A percentile compares a stretch with the other conserved stretches of the same genome.
Conservation (phyloP, 2,797 vertebrate species). For the Rhinophrynus dorsalis region DNA sequence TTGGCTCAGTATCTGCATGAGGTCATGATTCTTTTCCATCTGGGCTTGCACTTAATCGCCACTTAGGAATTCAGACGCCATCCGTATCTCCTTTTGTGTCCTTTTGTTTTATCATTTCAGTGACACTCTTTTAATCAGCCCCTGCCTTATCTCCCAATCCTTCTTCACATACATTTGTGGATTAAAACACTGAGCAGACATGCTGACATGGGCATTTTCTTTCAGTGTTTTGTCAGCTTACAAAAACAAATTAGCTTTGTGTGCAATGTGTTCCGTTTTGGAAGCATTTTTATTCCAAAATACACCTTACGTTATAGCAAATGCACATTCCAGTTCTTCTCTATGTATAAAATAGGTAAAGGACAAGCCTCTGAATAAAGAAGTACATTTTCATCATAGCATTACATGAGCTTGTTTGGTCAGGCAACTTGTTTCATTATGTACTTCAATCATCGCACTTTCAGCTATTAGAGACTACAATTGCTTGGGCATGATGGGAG, state of each 20-base stretch:
- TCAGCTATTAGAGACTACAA: too few species aligned
- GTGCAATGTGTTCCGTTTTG: background rate
- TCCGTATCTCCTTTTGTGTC: background rate
- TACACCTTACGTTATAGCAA: background rate
- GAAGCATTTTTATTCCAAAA: background rate
- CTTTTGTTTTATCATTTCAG: conserved; percentile 38
- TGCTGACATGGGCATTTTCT: conserved; percentile 20
- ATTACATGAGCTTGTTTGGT: too few species aligned
- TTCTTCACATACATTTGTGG: conserved; percentile 39
- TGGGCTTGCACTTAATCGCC: conserved; percentile 41
- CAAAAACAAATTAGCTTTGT: conserved; percentile 25
- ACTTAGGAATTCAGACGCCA: conserved; percentile 40
- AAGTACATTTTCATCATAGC: too few species aligned
- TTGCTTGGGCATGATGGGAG: too few species aligned
- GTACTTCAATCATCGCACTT: too few species aligned
- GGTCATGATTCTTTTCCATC: conserved; percentile 48
- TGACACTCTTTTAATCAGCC: conserved; percentile 31
- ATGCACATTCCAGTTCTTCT: too few species aligned
- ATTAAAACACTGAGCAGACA: conserved; percentile 32
- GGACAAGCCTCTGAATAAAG: too few species aligned
- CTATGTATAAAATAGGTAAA: too few species aligned
- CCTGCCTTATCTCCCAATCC: conserved; percentile 41
- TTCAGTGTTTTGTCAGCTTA: conserved; percentile 15
- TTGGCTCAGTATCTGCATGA: conserved; percentile 44
- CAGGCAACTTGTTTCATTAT: too few species aligned